A percentile compares a stretch with the other conserved stretches of the same genome.
phyloP scores from a whole-genome alignment of 2,797 vertebrate species.

The Anableps anableps region DNA sequence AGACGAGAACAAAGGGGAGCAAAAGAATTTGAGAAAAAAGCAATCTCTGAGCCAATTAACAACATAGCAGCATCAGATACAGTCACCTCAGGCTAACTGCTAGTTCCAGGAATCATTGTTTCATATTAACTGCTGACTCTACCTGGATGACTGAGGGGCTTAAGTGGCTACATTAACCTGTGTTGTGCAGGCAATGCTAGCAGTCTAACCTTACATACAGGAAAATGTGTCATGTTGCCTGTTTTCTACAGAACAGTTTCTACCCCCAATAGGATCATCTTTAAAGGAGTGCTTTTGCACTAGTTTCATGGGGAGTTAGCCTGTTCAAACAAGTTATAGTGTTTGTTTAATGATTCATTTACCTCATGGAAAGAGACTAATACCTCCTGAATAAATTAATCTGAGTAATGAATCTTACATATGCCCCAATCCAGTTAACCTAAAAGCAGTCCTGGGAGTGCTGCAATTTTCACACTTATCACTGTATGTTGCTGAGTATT shows the following conservation, averaged over 20 bases:
- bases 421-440: background rate
- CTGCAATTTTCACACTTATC: background rate
- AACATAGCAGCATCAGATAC: slow-evolving; percentile 38
- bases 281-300: background rate
- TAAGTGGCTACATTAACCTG: slow-evolving; percentile 48
- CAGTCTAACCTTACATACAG: slow-evolving; percentile 14
- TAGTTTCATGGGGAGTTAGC: background rate
- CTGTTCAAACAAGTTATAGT: background rate
- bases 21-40: slow-evolving; percentile 22
- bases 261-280: background rate
- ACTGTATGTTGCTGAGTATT: background rate
- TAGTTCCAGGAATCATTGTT: slow-evolving; percentile 59
- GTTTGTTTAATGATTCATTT: background rate
- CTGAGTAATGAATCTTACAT: background rate
- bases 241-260: background rate
- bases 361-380: background rate
- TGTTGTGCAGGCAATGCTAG: slow-evolving; percentile 41
- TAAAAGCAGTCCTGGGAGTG: background rate
- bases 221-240: background rate
- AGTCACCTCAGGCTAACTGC: slow-evolving; percentile 59
- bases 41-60: slow-evolving; percentile 55
- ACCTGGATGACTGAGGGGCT: slow-evolving; percentile 48
- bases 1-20: slow-evolving; percentile 29
- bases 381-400: background rate
- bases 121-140: slow-evolving; percentile 52